Evolutionary conservation across 1,140 invertebrate species (phyloP), one percentile per base, ranked within the genome.

Genomic region (Homarus americanus): DNA sequence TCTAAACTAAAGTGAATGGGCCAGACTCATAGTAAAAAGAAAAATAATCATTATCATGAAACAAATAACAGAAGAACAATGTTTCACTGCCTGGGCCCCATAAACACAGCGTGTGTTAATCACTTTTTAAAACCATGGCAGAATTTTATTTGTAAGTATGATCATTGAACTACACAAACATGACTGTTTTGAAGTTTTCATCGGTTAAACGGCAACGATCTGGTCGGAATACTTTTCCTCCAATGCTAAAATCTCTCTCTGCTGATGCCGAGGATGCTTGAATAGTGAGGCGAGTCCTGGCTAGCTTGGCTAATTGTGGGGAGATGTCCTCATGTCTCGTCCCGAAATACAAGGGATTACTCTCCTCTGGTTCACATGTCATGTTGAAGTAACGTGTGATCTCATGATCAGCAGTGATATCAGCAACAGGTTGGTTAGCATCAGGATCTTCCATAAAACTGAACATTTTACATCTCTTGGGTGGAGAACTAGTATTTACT

Each of bases 271-370:
- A 38, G 0, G 72, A 73, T 32, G 72, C 72, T 34, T 73, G 72
- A 20, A 73, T 73, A 73, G 32, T 38, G 28, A 73, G 72, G 32
- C 72, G 72, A 34, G n/a, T 73, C 72, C 72, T 73, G 72, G 72
- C 5, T 32, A 73, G 32, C 72, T 73, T 73, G 36, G 20, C 36
- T 17, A 34, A 5, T 34, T 73, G n/a, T 12, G 32, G 72, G 72
- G 20, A 73, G 20, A 20, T 24, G 58, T 63, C 3, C 58, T 73
- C 72, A 34, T 73, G 72, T 34, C 20, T 15, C n/a, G 5, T 34
- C 7, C 72, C 12, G 72, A 73, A 73, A 17, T 9, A n/a, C 10
- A 73, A 32, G 9, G 32, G 72, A 73, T 73, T 24, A 32, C 72
- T 32, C 24, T 73, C 72, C 0, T 0, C 66, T 69, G 66, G 4